A percentile compares a stretch with the other conserved stretches of the same genome.
These are phyloP conservation scores for Phataginus tetradactyla DNA, from an alignment of 2,797 vertebrate species.

Conservation along the genomic window DNA sequence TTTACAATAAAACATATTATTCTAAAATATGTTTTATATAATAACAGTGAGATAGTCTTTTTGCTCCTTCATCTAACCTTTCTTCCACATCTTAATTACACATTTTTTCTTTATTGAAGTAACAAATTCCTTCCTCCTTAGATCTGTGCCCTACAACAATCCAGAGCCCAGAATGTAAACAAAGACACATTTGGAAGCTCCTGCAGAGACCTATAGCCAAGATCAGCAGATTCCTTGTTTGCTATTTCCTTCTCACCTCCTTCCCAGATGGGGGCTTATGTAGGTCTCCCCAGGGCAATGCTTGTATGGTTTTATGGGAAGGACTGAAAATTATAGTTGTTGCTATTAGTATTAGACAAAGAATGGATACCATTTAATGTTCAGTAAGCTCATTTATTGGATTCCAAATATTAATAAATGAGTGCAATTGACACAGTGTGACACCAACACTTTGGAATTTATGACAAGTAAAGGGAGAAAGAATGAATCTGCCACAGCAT, in stretches of 20 bases:
- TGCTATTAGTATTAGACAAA: slow-evolving; percentile 15
- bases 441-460: slow-evolving; percentile 66
- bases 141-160: slow-evolving; percentile 32
- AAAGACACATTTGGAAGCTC: slow-evolving; percentile 75
- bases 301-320: not conserved
- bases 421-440: slow-evolving; percentile 44
- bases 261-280: slow-evolving; percentile 46
- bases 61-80: slow-evolving; percentile 33
- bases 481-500: not conserved
- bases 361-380: slow-evolving; percentile 37
- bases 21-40: too few relatives aligned
- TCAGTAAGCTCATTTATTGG: slow-evolving; percentile 58
- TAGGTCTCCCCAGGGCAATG: slow-evolving; percentile 52
- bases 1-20: not conserved
- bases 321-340: not conserved
- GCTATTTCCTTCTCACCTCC: slow-evolving; percentile 29
- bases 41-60: not conserved
- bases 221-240: slow-evolving; percentile 69
- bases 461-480: slow-evolving; percentile 44
- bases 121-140: slow-evolving; percentile 71
- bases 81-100: slow-evolving; percentile 64
- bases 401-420: slow-evolving; percentile 68
- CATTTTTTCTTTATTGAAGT: slow-evolving; percentile 50
- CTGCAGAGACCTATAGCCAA: slow-evolving; percentile 66
- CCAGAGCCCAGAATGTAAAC: slow-evolving; percentile 68